Evolutionary conservation across 2,888 invertebrate genomes (phyloP), one percentile per base, ranked within the genome.

Genomic region (Adelphocoris suturalis): DNA sequence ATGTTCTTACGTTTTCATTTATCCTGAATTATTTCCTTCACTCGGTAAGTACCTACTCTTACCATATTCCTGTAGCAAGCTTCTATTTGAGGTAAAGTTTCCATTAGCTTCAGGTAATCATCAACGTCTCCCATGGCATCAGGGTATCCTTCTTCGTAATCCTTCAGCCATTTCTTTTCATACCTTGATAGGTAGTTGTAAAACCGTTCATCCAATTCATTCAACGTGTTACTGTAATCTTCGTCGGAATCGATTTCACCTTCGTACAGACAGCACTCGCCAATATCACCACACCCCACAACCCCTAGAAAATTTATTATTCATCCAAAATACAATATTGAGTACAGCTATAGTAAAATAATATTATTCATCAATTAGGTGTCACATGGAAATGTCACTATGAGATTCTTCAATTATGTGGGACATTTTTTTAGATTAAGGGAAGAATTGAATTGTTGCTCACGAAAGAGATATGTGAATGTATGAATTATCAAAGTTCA

Each of bases 131-230:
- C 92, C 28, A 92, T 85, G 81, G 92, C 92, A 27, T 92, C 92
- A 16, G 92, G 92, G 92, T 93, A 92, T 27, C 92, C 92, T 78
- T 92, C 92, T 85, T 92, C 92, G 85, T 92, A 92, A 90, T 93
- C 93, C 14, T 92, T 92, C 82, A 92, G 92, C 93, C 93, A 93
- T 84, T 92, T 92, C 37, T 92, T 92, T 84, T 93, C 93, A 90
- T 93, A 93, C 91, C 57, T 85, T 9, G 92, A 92, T 61, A 91
- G 90, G 16, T 93, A 92, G 57, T 90, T 86, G 80, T 82, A 46
- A 19, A 91, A 87, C 46, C 89, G 47, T 13, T 90, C 88, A 27
- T 90, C 78, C 47, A 91, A 80, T 28, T 90, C 61, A 5, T 80
- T 46, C 75, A 91, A 57, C 16, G 89, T 84, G 5, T 46, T 57